These are phyloP conservation scores for Epinotia nisella DNA, from an alignment of 2,888 invertebrate genomes.

Conservation along the genomic window DNA sequence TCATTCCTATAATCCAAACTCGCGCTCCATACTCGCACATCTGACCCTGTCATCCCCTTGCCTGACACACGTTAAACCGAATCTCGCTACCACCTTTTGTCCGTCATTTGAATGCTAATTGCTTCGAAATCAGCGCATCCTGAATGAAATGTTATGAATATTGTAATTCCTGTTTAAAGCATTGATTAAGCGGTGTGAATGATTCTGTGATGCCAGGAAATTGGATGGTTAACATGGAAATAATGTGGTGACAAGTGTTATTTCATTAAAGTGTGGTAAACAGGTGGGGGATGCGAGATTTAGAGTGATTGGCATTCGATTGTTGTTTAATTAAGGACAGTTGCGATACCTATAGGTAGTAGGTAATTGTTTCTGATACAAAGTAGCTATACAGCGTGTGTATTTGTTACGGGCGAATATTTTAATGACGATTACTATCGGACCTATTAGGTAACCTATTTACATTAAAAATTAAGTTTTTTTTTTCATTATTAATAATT, in stretches of 20 bases:
- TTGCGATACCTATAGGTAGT: not conserved
- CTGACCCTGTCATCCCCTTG: conserved; percentile 23
- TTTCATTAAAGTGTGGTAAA: conserved; percentile 29
- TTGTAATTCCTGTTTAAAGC: conserved; percentile 71
- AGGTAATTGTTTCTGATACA: not conserved
- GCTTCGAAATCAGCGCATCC: conserved; percentile 70
- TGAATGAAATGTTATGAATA: conserved; percentile 71
- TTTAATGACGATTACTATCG: no score
- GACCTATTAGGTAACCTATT: no score
- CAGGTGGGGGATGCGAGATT: conserved; percentile 5
- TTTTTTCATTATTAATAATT: no score
- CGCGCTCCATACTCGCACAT: conserved; percentile 9
- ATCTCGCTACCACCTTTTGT: conserved; percentile 72
- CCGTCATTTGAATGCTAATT: conserved; percentile 82
- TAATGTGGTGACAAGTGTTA: conserved; percentile 41
- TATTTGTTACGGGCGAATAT: no score
- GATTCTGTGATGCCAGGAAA: conserved; percentile 45
- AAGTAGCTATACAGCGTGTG: no score
- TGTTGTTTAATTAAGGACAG: conserved; percentile 21
- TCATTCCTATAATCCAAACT: not conserved
- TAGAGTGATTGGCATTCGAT: conserved; percentile 19
- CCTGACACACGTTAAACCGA: conserved; percentile 58
- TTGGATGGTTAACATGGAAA: conserved; percentile 44
- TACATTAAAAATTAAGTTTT: no score
- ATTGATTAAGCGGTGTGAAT: conserved; percentile 67